Percentiles rank a stretch among this genome's conserved stretches.
Conservation (phyloP, 2,113 vertebrate species). For the Salvelinus fontinalis region DNA sequence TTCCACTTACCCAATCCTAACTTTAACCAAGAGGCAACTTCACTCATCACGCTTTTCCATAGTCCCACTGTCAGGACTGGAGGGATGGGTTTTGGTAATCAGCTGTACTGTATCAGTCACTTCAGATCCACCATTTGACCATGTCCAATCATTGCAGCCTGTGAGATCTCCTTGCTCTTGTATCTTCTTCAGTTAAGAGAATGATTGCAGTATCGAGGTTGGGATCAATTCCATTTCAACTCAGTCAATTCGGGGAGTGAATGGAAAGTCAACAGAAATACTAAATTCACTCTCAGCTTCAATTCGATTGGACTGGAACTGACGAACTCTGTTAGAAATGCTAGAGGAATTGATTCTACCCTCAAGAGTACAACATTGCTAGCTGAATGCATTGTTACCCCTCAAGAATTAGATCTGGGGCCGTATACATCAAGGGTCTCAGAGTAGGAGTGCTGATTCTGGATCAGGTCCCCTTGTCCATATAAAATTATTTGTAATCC, state of each 20-base stretch:
- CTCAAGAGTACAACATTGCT: slow-evolving; percentile 1
- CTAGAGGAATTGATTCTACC: slow-evolving; percentile 3
- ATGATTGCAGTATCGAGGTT: slow-evolving; percentile 45
- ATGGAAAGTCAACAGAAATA: neutral
- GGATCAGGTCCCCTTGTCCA: too few species aligned
- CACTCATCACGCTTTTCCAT: slow-evolving; percentile 2
- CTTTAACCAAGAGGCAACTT: too few species aligned
- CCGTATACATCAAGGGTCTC: too few species aligned
- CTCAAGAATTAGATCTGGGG: too few species aligned
- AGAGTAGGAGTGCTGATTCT: too few species aligned
- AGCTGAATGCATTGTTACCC: neutral
- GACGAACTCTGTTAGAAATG: neutral
- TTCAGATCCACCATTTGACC: slow-evolving; percentile 20
- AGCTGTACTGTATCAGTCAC: slow-evolving; percentile 28
- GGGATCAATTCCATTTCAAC: slow-evolving; percentile 5
- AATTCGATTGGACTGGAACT: neutral
- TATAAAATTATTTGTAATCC: too few species aligned
- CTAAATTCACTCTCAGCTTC: neutral
- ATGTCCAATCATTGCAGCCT: neutral
- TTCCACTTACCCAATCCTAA: too few species aligned
- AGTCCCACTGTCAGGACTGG: slow-evolving; percentile 34
- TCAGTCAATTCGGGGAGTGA: slow-evolving; percentile 15
- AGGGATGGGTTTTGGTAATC: slow-evolving; percentile 42
- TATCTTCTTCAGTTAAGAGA: neutral
- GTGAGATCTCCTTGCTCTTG: neutral